Evolutionary conservation across 2,888 invertebrate species (phyloP), one percentile per base, ranked within the genome.

Genomic region (Gari tellinella): DNA sequence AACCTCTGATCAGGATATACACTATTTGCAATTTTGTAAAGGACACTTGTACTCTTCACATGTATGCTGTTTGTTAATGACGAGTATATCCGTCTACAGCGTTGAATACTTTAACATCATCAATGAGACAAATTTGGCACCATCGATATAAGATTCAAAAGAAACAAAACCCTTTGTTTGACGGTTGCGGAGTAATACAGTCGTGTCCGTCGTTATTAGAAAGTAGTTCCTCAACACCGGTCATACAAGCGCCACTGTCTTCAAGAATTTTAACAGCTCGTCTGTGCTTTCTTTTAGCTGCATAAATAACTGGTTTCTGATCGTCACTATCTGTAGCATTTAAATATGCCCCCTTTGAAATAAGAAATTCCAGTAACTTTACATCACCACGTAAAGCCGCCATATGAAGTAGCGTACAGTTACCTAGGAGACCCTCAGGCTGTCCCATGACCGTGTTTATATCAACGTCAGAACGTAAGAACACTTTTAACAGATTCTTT

Each of bases 371-470:
- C 37, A 81, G 56, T 1, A 84, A 72, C 62, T 84, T 84, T 26
- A 72, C 48, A 67, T 86, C 85, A 23, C 81, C 81, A 17, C 85
- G 72, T 26, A 86, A 74, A 7, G 85, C 82, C 8, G 86, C 84
- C 53, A 87, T 73, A 60, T 87, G 87, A 15, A 87, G 61, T 38
- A 83, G 45, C 0, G 83, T 80, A 58, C 85, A 86, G 4, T 55
- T 60, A 2, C 58, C 72, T 5, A 86, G 85, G 2, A 87, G 80
- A 17, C 87, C 87, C 25, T 83, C 82, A 2, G 86, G 87, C 38
- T 83, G 73, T 0, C 87, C 87, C 87, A 87, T 87, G 46, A 56
- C 62, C n/a, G 63, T 51, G 62, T 87, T 86, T 12, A 86, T 67
- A 56, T 85, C 83, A n/a, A 86, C 68, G 17, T 82, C 84, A 0